Percentiles rank a stretch among this genome's conserved stretches.
phyloP scores from a whole-genome alignment of 2,888 invertebrate genomes.

The Lordiphosa fenestrarum region DNA sequence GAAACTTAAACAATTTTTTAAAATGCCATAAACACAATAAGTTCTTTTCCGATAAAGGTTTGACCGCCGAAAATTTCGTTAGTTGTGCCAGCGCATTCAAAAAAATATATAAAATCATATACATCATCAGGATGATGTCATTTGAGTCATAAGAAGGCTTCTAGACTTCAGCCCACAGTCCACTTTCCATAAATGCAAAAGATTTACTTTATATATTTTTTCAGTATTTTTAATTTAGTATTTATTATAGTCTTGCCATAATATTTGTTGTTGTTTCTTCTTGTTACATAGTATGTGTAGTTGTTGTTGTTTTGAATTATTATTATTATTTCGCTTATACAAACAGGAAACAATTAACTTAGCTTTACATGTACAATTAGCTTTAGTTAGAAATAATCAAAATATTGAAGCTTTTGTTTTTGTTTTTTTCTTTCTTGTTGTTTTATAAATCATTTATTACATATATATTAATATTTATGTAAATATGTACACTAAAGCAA shows the following conservation, averaged over 20 bases:
- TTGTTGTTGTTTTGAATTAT: slow-evolving; percentile 38
- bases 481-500: slow-evolving; percentile 50
- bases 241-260: slow-evolving; percentile 55
- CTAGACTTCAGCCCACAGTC: not conserved
- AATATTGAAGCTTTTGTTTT: slow-evolving; percentile 65
- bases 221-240: slow-evolving; percentile 48
- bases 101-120: no score
- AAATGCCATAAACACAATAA: no score
- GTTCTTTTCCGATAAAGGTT: no score
- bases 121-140: no score
- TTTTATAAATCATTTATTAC: slow-evolving; percentile 36
- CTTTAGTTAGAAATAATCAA: slow-evolving; percentile 72
- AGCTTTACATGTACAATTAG: slow-evolving; percentile 65
- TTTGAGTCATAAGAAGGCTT: no score
- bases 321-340: slow-evolving; percentile 57
- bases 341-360: slow-evolving; percentile 72
- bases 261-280: slow-evolving; percentile 30
- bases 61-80: no score
- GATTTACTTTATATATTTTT: slow-evolving; percentile 1
- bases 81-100: no score
- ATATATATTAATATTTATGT: slow-evolving; percentile 31
- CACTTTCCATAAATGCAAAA: not conserved
- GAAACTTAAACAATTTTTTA: no score
- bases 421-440: slow-evolving; percentile 30
- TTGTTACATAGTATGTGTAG: slow-evolving; percentile 55